phyloP scores from a whole-genome alignment of 1,140 invertebrate species.

The Sycobia sp. region DNA sequence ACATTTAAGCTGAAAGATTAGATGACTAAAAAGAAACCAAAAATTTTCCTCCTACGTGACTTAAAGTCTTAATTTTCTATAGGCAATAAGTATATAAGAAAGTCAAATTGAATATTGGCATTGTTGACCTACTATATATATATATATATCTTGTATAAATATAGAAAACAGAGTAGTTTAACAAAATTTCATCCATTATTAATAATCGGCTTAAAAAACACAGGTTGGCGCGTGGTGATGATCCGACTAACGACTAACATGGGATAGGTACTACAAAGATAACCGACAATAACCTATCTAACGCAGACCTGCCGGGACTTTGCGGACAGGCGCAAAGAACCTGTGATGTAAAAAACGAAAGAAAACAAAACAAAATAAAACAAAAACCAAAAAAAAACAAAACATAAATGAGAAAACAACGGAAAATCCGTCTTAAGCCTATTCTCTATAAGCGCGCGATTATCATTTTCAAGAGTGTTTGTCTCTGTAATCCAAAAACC shows the following conservation, averaged over 20 bases:
- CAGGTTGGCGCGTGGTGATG: slow-evolving; percentile 58
- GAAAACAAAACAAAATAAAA: too few species aligned
- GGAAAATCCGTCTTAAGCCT: slow-evolving; percentile 40
- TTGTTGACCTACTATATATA: not conserved
- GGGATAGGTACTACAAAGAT: slow-evolving; percentile 54
- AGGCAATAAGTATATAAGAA: not conserved
- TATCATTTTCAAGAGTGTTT: slow-evolving; percentile 38
- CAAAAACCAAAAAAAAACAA: too few species aligned
- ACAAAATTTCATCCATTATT: slow-evolving; percentile 33
- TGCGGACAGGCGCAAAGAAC: slow-evolving; percentile 37
- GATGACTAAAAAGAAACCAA: too few species aligned
- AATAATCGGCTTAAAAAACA: slow-evolving; percentile 52
- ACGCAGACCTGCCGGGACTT: slow-evolving; percentile 47
- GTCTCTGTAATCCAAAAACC: slow-evolving; percentile 27
- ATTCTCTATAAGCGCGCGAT: slow-evolving; percentile 30
- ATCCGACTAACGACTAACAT: slow-evolving; percentile 58
- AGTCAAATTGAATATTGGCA: not conserved
- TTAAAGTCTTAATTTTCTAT: too few species aligned
- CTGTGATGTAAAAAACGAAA: slow-evolving; percentile 13
- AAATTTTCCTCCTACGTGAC: too few species aligned
- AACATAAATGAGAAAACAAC: too few species aligned
- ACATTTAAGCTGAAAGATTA: too few species aligned
- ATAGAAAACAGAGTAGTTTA: too few species aligned
- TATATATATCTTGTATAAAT: too few species aligned
- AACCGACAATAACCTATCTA: slow-evolving; percentile 49